Percentiles rank a stretch among this genome's conserved stretches.
Conservation (phyloP, 1,140 invertebrate genomes). For the Apis cerana region DNA sequence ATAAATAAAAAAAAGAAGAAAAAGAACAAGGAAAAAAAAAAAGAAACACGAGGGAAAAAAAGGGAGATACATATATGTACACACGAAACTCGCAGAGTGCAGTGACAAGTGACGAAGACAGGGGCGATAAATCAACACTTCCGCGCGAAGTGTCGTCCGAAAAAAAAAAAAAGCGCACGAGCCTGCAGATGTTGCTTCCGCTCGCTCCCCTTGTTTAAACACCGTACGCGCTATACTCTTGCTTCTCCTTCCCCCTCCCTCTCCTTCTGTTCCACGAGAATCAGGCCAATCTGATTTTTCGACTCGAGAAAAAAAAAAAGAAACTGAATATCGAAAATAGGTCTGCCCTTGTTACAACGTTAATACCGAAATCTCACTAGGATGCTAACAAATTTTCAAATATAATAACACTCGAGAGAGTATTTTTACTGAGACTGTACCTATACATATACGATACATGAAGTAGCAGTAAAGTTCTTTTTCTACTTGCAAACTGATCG, state of each 20-base stretch:
- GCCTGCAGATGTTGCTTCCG: slow-evolving; percentile 3
- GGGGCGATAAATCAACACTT: slow-evolving; percentile 8
- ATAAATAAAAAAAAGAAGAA: not conserved
- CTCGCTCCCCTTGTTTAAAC: not conserved
- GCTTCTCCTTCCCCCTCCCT: not conserved
- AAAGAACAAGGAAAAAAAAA: not conserved
- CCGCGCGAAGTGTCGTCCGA: not conserved
- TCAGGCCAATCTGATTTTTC: not conserved
- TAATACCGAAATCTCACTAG: too few relatives aligned
- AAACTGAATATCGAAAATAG: too few relatives aligned
- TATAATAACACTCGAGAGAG: too few relatives aligned
- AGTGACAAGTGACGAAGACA: slow-evolving; percentile 3
- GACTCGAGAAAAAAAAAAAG: not conserved
- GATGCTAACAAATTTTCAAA: too few relatives aligned
- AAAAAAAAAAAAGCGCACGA: not conserved
- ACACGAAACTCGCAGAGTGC: not conserved
- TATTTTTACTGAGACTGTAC: too few relatives aligned
- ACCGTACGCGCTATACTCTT: not conserved
- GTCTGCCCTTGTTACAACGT: too few relatives aligned
- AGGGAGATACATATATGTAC: not conserved
- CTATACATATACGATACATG: too few relatives aligned
- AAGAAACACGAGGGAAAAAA: too few relatives aligned
- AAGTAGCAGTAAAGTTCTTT: too few relatives aligned
- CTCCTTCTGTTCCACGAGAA: not conserved
- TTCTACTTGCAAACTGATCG: not conserved